Evolutionary conservation across 2,888 invertebrate species (phyloP).

Genomic region (Harpalus rubripes): DNA sequence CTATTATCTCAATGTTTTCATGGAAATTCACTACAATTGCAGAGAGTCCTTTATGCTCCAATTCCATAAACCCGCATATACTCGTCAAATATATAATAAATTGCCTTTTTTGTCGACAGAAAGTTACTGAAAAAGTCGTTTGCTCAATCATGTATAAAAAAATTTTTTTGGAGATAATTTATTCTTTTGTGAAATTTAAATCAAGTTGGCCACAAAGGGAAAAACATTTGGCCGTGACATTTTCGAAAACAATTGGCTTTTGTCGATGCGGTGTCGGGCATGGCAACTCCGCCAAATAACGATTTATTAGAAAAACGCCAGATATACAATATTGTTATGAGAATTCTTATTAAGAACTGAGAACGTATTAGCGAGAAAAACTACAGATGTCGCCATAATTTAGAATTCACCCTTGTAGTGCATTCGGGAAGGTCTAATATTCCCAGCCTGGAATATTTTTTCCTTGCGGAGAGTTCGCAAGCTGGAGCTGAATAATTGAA

Average conservation of each 20-base stretch:
- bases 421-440: constrained; percentile 35
- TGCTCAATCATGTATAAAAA: background rate
- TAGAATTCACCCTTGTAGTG: constrained; percentile 64
- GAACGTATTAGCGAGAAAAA: constrained; percentile 60
- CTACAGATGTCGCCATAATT: constrained; percentile 66
- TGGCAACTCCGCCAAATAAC: constrained; percentile 2
- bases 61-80: no score
- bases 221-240: background rate
- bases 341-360: constrained; percentile 53
- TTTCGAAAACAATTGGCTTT: background rate
- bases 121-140: background rate
- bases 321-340: constrained; percentile 34
- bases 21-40: no score
- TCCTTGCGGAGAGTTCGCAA: background rate
- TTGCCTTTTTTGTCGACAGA: background rate
- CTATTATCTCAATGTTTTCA: no score
- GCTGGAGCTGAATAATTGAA: constrained; percentile 55
- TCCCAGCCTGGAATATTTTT: constrained; percentile 32
- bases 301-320: constrained; percentile 14
- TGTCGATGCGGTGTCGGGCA: background rate
- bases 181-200: constrained; percentile 9
- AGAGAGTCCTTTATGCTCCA: no score
- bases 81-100: no score
- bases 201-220: constrained; percentile 1
- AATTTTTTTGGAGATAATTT: background rate